These are phyloP conservation scores for Pangasianodon gigas DNA, from an alignment of 2,113 vertebrate species.

Conservation along the genomic window DNA sequence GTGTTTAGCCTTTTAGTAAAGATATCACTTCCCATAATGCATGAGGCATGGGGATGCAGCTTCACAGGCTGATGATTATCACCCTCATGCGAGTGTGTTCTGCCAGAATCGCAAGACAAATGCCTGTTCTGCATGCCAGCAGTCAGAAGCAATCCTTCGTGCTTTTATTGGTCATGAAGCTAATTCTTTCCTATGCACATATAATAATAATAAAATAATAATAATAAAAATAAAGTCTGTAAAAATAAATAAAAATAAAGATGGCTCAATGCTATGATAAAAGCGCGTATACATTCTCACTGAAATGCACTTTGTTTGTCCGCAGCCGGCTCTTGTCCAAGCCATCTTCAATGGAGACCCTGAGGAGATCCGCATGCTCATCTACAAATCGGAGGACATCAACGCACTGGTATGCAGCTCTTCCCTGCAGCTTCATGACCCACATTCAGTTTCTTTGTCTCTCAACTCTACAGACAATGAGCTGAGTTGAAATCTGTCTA, in stretches of 20 bases:
- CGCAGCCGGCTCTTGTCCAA: constrained; percentile 92
- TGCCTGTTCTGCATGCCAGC: not conserved
- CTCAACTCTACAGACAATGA: not conserved
- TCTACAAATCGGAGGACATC: constrained; percentile 96
- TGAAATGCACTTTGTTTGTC: constrained; percentile 49
- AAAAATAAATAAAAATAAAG: not conserved
- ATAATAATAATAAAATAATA: not conserved
- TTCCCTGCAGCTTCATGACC: constrained; percentile 31
- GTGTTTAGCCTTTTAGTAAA: not conserved
- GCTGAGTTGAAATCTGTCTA: constrained; percentile 12
- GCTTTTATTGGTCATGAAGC: not conserved
- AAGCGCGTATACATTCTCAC: not conserved
- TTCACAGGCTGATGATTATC: constrained; percentile 33
- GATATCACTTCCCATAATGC: not conserved
- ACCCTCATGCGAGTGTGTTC: constrained; percentile 35
- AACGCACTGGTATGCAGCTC: constrained; percentile 83
- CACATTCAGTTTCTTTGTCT: constrained; percentile 37
- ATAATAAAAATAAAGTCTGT: not conserved
- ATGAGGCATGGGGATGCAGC: not conserved
- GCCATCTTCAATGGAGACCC: constrained; percentile 95
- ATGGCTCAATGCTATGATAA: not conserved
- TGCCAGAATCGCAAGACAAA: not conserved
- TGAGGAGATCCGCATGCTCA: constrained; percentile 93
- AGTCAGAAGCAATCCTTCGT: not conserved
- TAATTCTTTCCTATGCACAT: not conserved